Evolutionary conservation across 2,888 invertebrate species (phyloP).

Genomic region (Conistra vaccinii): DNA sequence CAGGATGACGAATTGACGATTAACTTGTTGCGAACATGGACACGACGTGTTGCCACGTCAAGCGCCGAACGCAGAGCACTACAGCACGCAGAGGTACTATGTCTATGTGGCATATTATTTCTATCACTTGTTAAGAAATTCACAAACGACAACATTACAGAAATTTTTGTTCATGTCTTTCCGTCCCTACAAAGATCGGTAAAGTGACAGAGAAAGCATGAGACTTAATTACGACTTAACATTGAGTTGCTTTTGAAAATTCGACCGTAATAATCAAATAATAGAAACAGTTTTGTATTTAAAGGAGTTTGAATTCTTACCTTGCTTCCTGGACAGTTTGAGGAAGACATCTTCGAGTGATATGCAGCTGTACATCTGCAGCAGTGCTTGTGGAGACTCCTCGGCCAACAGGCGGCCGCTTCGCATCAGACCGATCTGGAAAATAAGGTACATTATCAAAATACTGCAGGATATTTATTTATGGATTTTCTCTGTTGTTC

Average conservation of each 20-base stretch:
- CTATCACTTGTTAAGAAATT: background rate
- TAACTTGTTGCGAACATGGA: too few relatives aligned
- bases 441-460: slow-evolving; percentile 13
- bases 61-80: too few relatives aligned
- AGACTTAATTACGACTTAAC: background rate
- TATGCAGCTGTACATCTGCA: slow-evolving; percentile 95
- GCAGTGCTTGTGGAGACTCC: slow-evolving; percentile 95
- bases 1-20: too few relatives aligned
- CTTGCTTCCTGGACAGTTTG: slow-evolving; percentile 95
- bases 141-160: background rate
- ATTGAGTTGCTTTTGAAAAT: slow-evolving; percentile 2
- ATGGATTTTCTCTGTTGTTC: background rate
- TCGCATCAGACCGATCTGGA: slow-evolving; percentile 98
- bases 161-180: background rate
- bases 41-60: too few relatives aligned
- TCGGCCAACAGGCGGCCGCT: slow-evolving; percentile 97
- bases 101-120: background rate
- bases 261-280: slow-evolving; percentile 2
- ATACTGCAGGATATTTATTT: background rate
- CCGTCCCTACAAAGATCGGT: background rate
- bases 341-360: slow-evolving; percentile 98
- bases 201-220: background rate
- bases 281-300: background rate
- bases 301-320: slow-evolving; percentile 67
- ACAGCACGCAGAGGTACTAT: too few relatives aligned